Evolutionary conservation across 2,888 invertebrate genomes (phyloP).

Genomic region (Lepidocyrtinus sp.): DNA sequence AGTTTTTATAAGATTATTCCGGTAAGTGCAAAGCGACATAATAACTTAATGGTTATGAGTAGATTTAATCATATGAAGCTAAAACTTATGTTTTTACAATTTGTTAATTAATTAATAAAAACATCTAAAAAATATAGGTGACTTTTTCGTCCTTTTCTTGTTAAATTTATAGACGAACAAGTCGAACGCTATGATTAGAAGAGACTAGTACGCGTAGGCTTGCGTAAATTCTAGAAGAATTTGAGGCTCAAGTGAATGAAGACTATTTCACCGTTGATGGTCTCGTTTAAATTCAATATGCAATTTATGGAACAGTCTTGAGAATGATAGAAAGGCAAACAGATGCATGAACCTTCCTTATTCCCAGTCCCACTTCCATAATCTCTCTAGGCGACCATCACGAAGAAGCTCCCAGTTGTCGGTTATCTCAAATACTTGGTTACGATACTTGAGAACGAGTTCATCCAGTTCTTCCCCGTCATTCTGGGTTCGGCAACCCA

Average conservation of each 20-base stretch:
- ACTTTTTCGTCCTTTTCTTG: constrained; percentile 14
- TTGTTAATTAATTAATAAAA: constrained; percentile 14
- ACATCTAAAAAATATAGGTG: constrained; percentile 42
- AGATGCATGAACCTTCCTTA: constrained; percentile 23
- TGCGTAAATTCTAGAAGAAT: constrained; percentile 1
- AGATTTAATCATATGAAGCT: not conserved
- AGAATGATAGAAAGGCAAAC: constrained; percentile 24
- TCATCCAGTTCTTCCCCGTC: constrained; percentile 40
- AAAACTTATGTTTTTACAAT: not conserved
- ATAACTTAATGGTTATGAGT: not conserved
- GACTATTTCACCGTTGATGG: not conserved
- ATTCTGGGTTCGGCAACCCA: constrained; percentile 26
- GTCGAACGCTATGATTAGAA: not conserved
- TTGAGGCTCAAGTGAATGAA: constrained; percentile 1
- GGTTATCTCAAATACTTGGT: constrained; percentile 50
- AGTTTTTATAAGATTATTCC: not conserved
- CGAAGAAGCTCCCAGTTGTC: constrained; percentile 58
- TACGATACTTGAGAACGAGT: constrained; percentile 26
- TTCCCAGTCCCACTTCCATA: constrained; percentile 59
- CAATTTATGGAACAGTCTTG: constrained; percentile 40
- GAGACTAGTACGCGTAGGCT: not conserved
- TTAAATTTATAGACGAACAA: not conserved
- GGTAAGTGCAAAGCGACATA: constrained; percentile 3
- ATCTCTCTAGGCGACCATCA: constrained; percentile 32
- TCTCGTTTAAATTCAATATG: not conserved